Evolutionary conservation across 2,113 vertebrate genomes (phyloP), one percentile per base, ranked within the genome.

Genomic region (Python bivittatus): DNA sequence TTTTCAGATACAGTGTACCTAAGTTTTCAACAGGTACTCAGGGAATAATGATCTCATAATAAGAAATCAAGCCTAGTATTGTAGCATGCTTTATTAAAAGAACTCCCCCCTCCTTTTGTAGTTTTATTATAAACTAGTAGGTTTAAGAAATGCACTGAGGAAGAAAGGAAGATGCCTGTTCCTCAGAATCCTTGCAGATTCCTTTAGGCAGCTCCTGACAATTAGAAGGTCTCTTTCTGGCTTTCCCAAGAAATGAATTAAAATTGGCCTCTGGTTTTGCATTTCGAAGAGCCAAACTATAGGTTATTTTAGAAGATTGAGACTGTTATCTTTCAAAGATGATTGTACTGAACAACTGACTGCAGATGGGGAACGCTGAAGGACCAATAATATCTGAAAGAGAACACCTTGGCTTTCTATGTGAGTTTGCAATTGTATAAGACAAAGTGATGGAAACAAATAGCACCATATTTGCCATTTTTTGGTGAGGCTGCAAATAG

Each of bases 301-400:
- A 44, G 13, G 10, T 27, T 33, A 10, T n/a, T 33, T 83, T 83
- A 64, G 60, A 42, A 88, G 38, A 79, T 23, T 8, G 3, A 29
- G 86, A 52, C 52, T n/a, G 53, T 54, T 89, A 38, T 89, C 48
- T 25, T 84, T 64, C 61, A 29, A 58, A 17, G 27, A 12, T 38
- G 88, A 61, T 88, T 93, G 25, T 88, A 88, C n/a, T 72, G 52
- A 90, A 42, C 29, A 23, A 11, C 10, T 38, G n/a, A 22, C 86
- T 68, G 20, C 17, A 27, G 58, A 44, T 7, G 0, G 12, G 60
- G 53, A 88, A 72, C 6, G 6, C 22, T 10, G 29, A 79, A 23
- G 6, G 2, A 27, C 8, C 6, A 38, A 52, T 15, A 20, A 6
- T 38, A 56, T 8, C 48, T 87, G 54, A 17, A 83, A 44, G 42